Conservation (phyloP, 2,797 vertebrate species). For the Chelon auratus region DNA sequence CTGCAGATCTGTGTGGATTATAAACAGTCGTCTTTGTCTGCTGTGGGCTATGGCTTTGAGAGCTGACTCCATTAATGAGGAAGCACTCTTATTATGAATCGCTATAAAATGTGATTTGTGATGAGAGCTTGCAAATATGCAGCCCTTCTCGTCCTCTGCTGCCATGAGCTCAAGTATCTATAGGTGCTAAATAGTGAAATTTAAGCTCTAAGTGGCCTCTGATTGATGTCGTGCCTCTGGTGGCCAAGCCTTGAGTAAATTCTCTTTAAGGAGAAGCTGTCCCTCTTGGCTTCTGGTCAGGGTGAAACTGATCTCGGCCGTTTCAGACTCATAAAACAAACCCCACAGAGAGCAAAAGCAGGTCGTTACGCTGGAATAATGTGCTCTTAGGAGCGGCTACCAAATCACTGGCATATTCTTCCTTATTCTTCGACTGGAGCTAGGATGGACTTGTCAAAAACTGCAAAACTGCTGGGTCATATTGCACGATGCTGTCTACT, state of each 20-base stretch:
- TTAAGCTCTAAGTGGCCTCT: constrained; percentile 59
- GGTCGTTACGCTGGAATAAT: constrained; percentile 50
- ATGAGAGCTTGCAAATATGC: constrained; percentile 33
- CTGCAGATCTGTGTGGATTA: constrained; percentile 19
- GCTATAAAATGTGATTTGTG: constrained; percentile 61
- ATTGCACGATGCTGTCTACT: too few relatives aligned
- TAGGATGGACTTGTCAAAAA: constrained; percentile 22
- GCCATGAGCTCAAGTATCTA: constrained; percentile 46
- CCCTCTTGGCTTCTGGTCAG: constrained; percentile 40
- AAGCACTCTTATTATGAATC: constrained; percentile 19
- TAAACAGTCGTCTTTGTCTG: constrained; percentile 50
- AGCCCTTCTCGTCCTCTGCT: constrained; percentile 13
- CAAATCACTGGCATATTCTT: constrained; percentile 35
- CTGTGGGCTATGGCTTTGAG: constrained; percentile 27
- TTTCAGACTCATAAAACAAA: constrained; percentile 66
- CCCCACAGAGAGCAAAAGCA: constrained; percentile 35
- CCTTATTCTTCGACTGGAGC: constrained; percentile 23
- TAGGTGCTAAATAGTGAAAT: constrained; percentile 54
- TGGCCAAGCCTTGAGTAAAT: constrained; percentile 55
- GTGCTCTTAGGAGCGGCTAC: constrained; percentile 35
- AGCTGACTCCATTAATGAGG: constrained; percentile 33
- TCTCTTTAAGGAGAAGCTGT: constrained; percentile 51
- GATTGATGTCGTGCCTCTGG: constrained; percentile 65
- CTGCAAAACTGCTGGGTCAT: too few relatives aligned
- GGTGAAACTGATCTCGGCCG: constrained; percentile 49